Conservation (phyloP, 2,797 vertebrate genomes). For the Parauchenoglanis punctatus region DNA sequence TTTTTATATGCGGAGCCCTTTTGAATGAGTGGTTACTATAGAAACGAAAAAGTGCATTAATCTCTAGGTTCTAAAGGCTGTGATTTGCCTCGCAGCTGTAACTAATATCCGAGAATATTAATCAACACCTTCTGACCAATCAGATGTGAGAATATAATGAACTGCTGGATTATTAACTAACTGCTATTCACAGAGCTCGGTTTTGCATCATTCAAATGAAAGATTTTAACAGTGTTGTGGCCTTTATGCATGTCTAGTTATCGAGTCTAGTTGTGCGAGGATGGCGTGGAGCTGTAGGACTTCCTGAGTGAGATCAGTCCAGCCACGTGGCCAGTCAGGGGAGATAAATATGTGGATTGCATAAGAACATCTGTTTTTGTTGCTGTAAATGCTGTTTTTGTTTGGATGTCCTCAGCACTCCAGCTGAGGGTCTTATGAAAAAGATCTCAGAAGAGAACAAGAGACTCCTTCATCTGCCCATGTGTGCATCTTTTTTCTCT, state of each 20-base stretch:
- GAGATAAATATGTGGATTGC: slow-evolving; percentile 36
- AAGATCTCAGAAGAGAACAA: slow-evolving; percentile 57
- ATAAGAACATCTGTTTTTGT: slow-evolving; percentile 45
- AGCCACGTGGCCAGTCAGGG: neutral
- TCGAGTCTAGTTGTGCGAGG: neutral
- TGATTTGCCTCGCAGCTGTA: neutral
- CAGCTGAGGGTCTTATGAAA: slow-evolving; percentile 60
- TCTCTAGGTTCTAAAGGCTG: neutral
- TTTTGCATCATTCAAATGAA: neutral
- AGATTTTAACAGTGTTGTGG: neutral
- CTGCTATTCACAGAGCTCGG: neutral
- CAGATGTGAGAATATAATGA: neutral
- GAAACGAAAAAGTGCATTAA: neutral
- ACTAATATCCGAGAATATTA: too few species aligned
- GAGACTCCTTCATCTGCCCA: slow-evolving; percentile 49
- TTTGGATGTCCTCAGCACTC: slow-evolving; percentile 22
- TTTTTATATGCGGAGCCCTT: neutral
- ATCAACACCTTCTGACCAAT: neutral
- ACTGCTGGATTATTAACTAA: neutral
- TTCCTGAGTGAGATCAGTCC: neutral
- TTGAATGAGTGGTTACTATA: neutral
- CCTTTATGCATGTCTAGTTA: too few species aligned
- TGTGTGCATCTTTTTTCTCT: slow-evolving; percentile 24
- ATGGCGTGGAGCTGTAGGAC: neutral
- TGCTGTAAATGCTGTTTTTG: slow-evolving; percentile 56